Evolutionary conservation across 1,140 invertebrate genomes (phyloP), one percentile per base, ranked within the genome.

Genomic region (Brevipalpus yothersi): DNA sequence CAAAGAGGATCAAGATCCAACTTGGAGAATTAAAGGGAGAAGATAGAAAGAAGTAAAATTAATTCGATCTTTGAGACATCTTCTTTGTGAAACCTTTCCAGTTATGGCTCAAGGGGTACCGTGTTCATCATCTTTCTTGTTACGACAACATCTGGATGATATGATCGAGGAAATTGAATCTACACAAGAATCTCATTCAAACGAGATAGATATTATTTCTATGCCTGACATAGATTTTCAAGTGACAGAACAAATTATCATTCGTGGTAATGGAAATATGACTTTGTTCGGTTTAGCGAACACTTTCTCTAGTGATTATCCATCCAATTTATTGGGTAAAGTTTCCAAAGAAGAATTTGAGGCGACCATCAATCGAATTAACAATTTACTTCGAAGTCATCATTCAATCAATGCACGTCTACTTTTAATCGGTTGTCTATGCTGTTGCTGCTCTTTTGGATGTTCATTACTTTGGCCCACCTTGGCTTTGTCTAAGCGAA

Each of bases 231-330:
- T 47, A 4, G 39, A 55, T 10, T 60, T 31, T 45, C 59, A 39
- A 13, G 56, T 23, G 1, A 56, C 47, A 17, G 63, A 64, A 41
- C 63, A 62, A 23, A 64, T 64, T n/a, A 39, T 60, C 4, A 62
- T 64, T 31, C 49, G 63, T 23, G 63, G 63, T 4, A 64, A 64
- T 41, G 63, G 63, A 13, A 62, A 63, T 45, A 58, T 64, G 49
- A 64, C 63, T 19, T 41, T 64, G 13, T 64, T 64, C 42, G 63
- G 63, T 19, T 45, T 64, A n/a, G 60, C 61, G 1, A 64, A 64
- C 47, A 45, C 31, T 17, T 64, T 63, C 31, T 15, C 31, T 11
- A 39, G 12, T 51, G 41, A 61, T 9, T 64, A 63, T 60, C 63
- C 63, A 43, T 56, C 61, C 2, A 19, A 53, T 39, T 47, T 64